Base-by-base conservation (phyloP, 2,797 vertebrate genomes). In the Rhabdophis nuchalis region DNA sequence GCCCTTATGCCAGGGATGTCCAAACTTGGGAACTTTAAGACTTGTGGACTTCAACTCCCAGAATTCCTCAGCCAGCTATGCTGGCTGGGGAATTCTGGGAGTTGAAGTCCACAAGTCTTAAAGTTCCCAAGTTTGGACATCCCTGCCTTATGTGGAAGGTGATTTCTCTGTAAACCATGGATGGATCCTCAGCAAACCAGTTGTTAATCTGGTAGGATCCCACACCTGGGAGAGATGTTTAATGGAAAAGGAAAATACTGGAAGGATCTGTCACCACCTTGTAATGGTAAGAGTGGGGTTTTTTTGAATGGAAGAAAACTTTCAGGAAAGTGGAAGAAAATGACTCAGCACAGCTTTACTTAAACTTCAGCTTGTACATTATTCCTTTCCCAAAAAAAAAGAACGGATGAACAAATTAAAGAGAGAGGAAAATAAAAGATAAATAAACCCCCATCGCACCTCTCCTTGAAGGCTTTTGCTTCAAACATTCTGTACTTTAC, bases 391-490 rank as follows among this genome's bases (percentile, higher is more conserved):
- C n/a, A n/a, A n/a, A 25, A 46, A 77, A 82, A 46, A 46, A 41
- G 72, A 46, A 46, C 0, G 1, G 72, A 82, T 12, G 36, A 46
- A 82, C 72, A 25, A 25, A 82, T 82, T 82, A 52, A 89, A 46
- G 13, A 58, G 46, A 58, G 12, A 46, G 16, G 27, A 85, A 58
- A 77, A 57, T 58, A 46, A 52, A 57, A 29, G 41, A 25, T 18
- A 46, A 18, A 46, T 58, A 32, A 16, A 2, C 46, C 11, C 10
- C 12, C 3, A n/a, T 72, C 85, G 4, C 41, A 85, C 92, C 93
- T 89, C 50, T 52, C 5, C 53, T 91, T 90, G 29, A 77, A 91
- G 94, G 91, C 12, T 89, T 89, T 87, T 54, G 14, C n/a, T 53
- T 91, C 4, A 36, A 57, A 60, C 56, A 29, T 27, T 60, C 13